Evolutionary conservation across 1,140 invertebrate species (phyloP).

Genomic region (Asobara japonica): DNA sequence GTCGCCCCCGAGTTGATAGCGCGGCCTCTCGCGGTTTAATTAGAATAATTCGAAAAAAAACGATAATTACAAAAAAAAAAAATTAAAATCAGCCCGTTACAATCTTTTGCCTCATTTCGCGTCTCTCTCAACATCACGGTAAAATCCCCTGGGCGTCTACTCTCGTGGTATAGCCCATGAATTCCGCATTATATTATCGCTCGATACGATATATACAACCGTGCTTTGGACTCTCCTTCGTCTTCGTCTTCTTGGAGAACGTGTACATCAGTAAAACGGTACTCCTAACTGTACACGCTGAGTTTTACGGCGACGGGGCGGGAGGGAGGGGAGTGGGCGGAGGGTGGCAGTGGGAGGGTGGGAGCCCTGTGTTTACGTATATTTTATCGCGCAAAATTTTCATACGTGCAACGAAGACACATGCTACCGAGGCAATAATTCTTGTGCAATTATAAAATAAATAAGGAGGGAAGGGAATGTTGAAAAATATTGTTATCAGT

Average conservation of each 20-base stretch:
- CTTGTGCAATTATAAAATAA: background rate
- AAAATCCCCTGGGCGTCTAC: background rate
- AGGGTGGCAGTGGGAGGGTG: too few relatives aligned
- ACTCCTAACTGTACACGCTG: conserved; percentile 57
- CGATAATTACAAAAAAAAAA: too few relatives aligned
- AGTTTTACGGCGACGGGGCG: background rate
- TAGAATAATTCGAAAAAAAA: too few relatives aligned
- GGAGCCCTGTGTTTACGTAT: conserved; percentile 30
- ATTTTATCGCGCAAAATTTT: conserved; percentile 9
- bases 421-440: background rate
- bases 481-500: background rate
- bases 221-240: conserved; percentile 1
- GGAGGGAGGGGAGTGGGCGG: background rate
- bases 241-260: conserved; percentile 7
- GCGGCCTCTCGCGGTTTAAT: too few relatives aligned
- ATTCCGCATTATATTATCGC: conserved; percentile 21
- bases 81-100: background rate
- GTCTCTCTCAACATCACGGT: background rate
- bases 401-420: conserved; percentile 2
- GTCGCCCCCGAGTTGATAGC: too few relatives aligned
- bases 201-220: conserved; percentile 17
- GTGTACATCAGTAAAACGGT: conserved; percentile 57
- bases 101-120: background rate
- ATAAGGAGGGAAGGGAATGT: too few relatives aligned
- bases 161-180: background rate